Conservation (phyloP, 2,113 vertebrate genomes). For the Ochotona curzoniae region DNA sequence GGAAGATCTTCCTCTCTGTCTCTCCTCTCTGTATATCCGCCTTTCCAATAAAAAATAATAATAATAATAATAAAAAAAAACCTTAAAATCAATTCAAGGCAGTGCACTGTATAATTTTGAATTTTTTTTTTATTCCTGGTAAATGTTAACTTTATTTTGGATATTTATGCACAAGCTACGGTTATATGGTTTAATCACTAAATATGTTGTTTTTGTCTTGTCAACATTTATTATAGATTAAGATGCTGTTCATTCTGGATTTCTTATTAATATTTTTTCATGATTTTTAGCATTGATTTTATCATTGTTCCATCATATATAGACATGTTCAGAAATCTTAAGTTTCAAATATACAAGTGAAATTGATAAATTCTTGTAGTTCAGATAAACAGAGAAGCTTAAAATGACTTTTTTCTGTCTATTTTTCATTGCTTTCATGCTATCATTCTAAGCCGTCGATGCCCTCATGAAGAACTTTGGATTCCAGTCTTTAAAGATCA, state of each 20-base stretch:
- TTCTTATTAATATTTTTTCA: slow-evolving; percentile 64
- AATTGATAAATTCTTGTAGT: slow-evolving; percentile 23
- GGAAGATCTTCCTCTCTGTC: no score
- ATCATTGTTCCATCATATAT: slow-evolving; percentile 45
- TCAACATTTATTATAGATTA: slow-evolving; percentile 63
- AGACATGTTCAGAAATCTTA: slow-evolving; percentile 18
- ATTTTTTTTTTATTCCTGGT: slow-evolving; percentile 63
- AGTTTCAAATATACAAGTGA: slow-evolving; percentile 62
- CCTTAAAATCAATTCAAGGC: slow-evolving; percentile 70
- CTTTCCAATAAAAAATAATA: no score
- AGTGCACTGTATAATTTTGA: slow-evolving; percentile 47
- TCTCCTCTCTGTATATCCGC: no score
- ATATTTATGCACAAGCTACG: slow-evolving; percentile 59
- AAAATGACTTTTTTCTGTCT: slow-evolving; percentile 10
- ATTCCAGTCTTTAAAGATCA: background rate
- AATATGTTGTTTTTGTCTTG: slow-evolving; percentile 56
- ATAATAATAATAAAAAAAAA: no score
- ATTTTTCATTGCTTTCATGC: background rate
- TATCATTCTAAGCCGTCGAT: background rate
- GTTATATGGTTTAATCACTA: slow-evolving; percentile 68
- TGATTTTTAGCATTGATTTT: slow-evolving; percentile 72
- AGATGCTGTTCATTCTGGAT: slow-evolving; percentile 7
- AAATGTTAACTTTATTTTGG: slow-evolving; percentile 69
- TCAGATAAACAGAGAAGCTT: background rate
- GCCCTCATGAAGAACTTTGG: background rate